Evolutionary conservation across 2,797 vertebrate genomes (phyloP).

Genomic region (Mastacembelus armatus): DNA sequence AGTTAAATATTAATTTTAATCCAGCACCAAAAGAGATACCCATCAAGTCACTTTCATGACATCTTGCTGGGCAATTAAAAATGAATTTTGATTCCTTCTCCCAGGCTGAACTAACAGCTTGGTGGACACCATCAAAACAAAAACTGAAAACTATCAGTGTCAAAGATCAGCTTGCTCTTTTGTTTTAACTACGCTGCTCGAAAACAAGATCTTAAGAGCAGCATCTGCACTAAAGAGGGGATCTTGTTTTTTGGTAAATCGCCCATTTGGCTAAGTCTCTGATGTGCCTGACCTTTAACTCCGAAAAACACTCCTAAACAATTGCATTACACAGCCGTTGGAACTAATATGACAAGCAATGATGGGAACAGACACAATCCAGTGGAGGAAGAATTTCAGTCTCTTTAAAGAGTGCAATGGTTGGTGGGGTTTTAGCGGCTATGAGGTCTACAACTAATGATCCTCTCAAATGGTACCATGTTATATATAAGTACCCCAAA

Average conservation of each 20-base stretch:
- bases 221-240: constrained; percentile 47
- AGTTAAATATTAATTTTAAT: constrained; percentile 86
- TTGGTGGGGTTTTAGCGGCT: no score
- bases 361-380: no score
- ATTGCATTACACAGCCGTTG: constrained; percentile 34
- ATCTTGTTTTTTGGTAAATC: constrained; percentile 52
- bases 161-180: constrained; percentile 71
- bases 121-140: constrained; percentile 51
- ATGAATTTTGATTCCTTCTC: constrained; percentile 59
- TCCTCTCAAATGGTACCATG: no score
- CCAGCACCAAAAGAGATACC: constrained; percentile 62
- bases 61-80: constrained; percentile 73
- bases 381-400: no score
- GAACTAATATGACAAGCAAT: constrained; percentile 51
- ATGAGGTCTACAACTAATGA: no score
- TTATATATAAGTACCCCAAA: no score
- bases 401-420: no score
- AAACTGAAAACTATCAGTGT: constrained; percentile 46
- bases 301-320: constrained; percentile 33
- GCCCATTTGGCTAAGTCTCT: constrained; percentile 42
- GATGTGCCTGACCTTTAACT: constrained; percentile 60
- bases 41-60: constrained; percentile 47
- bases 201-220: constrained; percentile 62
- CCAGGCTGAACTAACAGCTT: constrained; percentile 60
- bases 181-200: constrained; percentile 70